Base-by-base conservation (phyloP, 35 echinoderm and acorn worm genomes). In the Apostichopus japonicus region DNA sequence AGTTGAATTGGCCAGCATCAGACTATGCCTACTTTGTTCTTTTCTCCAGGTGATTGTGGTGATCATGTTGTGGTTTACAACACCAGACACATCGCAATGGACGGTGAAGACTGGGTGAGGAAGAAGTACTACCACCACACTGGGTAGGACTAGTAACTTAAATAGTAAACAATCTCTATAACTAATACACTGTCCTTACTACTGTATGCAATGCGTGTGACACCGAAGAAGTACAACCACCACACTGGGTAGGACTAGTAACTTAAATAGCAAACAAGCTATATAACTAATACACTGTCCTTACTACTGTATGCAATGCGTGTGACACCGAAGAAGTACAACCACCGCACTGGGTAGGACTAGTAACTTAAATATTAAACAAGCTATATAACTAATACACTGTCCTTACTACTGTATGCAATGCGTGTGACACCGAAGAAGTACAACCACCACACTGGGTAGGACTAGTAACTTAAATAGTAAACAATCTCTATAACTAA, bases 21-120 rank as follows among this genome's bases (percentile, higher is more conserved):
- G 27, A 33, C 27, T 33, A 33, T 33, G 27, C 27, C 27, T 33
- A 33, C 27, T 33, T 33, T 33, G 27, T 33, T 33, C 27, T 33
- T 33, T 65, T 1, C 25, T 90, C 22, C 19, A 91, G 90, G 10
- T 79, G 90, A 91, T 65, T 91, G 90, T 78, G 90, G 90, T 10
- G 90, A 91, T 58, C 90, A 91, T 51, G 72, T 91, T 22, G 90
- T 91, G 24, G 72, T 91, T 17, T 91, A 91, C 72, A 91, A 91
- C 90, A 91, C 90, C 71, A 91, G 90, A 56, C 90, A 91, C 33
- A 22, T 91, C 33, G 72, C 90, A 22, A 10, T 91, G 90, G 72
- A 78, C 22, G 76, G 59, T 6, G 90, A 91, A 19, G 57, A 77
- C 8, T 91, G 90, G 90, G 72, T 91, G 14, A 15, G 72, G 23